Conservation (phyloP, 1,140 invertebrate genomes). For the Calephelis nemesis region DNA sequence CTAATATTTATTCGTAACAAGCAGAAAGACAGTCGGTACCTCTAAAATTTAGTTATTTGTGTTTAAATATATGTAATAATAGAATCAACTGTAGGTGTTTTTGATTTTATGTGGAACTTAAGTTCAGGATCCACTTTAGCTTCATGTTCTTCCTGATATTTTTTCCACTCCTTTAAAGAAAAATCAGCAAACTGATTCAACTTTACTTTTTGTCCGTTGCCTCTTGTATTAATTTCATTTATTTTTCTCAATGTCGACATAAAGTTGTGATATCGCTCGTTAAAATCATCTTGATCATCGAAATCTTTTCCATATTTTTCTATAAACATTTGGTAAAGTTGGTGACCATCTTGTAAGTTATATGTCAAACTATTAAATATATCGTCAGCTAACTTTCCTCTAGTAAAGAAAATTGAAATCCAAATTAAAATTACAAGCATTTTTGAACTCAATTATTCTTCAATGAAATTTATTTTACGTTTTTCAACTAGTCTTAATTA, state of each 20-base stretch:
- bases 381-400: not conserved
- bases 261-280: conserved; percentile 33
- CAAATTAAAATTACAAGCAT: not conserved
- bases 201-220: conserved; percentile 32
- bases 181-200: conserved; percentile 39
- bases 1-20: not conserved
- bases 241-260: conserved; percentile 36
- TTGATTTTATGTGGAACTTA: conserved; percentile 23
- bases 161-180: conserved; percentile 29
- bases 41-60: not conserved
- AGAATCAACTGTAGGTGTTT: conserved; percentile 21
- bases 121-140: conserved; percentile 38
- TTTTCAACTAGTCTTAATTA: not conserved
- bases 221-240: conserved; percentile 35
- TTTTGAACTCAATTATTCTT: not conserved
- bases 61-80: conserved; percentile 3
- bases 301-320: conserved; percentile 32
- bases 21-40: too few relatives aligned
- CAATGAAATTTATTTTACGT: not conserved
- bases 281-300: conserved; percentile 28
- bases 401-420: not conserved
- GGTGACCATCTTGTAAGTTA: conserved; percentile 31
- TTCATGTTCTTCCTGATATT: conserved; percentile 16
- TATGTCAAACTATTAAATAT: conserved; percentile 18
- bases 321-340: conserved; percentile 28